Conservation (phyloP, 2,797 vertebrate species). For the Micropoecilia bifurca region DNA sequence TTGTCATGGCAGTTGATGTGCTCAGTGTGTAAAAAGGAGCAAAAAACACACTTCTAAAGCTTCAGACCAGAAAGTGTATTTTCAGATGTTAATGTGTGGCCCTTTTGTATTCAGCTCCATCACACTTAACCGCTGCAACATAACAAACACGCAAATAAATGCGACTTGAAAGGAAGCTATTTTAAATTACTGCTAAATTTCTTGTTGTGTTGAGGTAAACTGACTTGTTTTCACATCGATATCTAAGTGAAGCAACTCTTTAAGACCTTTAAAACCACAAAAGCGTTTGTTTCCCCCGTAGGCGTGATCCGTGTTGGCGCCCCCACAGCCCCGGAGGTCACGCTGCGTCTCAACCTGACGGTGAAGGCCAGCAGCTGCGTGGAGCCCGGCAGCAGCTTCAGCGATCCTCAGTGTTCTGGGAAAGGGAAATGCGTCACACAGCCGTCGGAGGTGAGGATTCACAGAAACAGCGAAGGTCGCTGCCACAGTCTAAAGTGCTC, state of each 20-base stretch:
- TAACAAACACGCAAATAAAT: neutral
- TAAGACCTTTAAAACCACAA: neutral
- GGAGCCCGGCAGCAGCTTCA: slow-evolving; percentile 82
- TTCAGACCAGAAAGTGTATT: neutral
- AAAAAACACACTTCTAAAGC: neutral
- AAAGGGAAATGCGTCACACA: slow-evolving; percentile 91
- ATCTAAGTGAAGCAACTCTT: neutral
- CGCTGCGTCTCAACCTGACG: slow-evolving; percentile 89
- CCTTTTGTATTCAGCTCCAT: neutral
- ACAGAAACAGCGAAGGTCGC: neutral
- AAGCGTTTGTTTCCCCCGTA: slow-evolving; percentile 47
- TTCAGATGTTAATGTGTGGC: neutral
- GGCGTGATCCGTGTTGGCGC: slow-evolving; percentile 79
- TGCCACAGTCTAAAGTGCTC: neutral
- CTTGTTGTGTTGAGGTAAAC: neutral
- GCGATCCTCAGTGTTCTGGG: slow-evolving; percentile 88
- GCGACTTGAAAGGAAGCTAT: neutral
- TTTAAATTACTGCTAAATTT: neutral
- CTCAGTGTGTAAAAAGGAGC: neutral
- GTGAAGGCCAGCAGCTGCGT: slow-evolving; percentile 92
- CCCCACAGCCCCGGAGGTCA: slow-evolving; percentile 84
- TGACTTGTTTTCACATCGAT: neutral
- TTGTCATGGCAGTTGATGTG: neutral
- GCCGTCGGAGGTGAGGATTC: slow-evolving; percentile 86
- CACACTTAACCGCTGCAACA: neutral